Evolutionary conservation across 2,888 invertebrate species (phyloP).

Genomic region (Melanchra persicariae): DNA sequence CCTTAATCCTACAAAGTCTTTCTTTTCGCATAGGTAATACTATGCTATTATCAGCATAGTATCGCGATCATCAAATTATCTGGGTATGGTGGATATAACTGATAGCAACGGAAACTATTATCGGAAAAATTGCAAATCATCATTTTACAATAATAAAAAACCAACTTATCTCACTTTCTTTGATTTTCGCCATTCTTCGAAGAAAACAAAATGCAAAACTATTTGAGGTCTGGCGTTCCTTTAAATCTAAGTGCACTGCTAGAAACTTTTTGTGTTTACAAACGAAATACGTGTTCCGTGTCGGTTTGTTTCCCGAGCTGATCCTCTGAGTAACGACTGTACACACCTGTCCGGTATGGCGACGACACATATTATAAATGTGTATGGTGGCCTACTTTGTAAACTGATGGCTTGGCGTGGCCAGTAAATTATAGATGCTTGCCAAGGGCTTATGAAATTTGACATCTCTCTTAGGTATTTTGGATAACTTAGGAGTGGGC

Average conservation of each 20-base stretch:
- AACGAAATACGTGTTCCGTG: constrained; percentile 23
- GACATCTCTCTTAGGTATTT: no score
- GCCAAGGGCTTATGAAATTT: constrained; percentile 22
- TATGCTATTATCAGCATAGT: not conserved
- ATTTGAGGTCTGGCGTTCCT: not conserved
- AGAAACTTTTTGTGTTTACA: constrained; percentile 11
- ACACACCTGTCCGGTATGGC: constrained; percentile 40
- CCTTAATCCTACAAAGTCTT: no score
- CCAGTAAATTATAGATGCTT: constrained; percentile 50
- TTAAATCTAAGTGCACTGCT: constrained; percentile 10
- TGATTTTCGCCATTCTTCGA: not conserved
- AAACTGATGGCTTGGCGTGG: constrained; percentile 23
- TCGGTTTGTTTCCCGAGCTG: constrained; percentile 35
- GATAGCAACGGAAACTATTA: not conserved
- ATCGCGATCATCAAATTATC: not conserved
- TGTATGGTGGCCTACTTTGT: constrained; percentile 38
- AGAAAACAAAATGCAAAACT: constrained; percentile 14
- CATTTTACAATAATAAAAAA: constrained; percentile 4
- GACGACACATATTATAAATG: constrained; percentile 42
- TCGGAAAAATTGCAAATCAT: not conserved
- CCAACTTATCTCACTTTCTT: not conserved
- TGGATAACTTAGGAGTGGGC: no score
- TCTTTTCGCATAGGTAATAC: not conserved
- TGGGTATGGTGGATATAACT: not conserved
- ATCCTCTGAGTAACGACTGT: constrained; percentile 52